Conservation (phyloP, 2,888 invertebrate species). For the Acleris laterana region DNA sequence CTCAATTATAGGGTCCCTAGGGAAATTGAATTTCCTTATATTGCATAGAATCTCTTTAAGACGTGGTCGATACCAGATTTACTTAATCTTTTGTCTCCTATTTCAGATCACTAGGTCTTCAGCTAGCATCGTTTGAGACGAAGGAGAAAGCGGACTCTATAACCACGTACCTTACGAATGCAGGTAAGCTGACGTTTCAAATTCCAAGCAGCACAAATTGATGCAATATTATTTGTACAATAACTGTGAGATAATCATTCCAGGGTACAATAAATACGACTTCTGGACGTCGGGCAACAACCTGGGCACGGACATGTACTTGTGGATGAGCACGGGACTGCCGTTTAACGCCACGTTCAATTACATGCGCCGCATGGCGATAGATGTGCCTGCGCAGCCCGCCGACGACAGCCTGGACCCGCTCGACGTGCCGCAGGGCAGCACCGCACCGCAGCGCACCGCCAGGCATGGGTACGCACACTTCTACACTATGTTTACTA, state of each 20-base stretch:
- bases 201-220: no score
- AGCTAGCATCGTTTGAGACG: slow-evolving; percentile 93
- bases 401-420: slow-evolving; percentile 85
- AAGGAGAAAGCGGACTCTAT: slow-evolving; percentile 94
- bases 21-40: slow-evolving; percentile 30
- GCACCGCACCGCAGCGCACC: slow-evolving; percentile 91
- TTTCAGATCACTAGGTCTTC: slow-evolving; percentile 90
- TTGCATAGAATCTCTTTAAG: neutral
- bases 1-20: slow-evolving; percentile 30
- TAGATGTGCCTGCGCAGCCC: slow-evolving; percentile 82
- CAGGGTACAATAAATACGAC: slow-evolving; percentile 91
- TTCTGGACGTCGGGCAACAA: slow-evolving; percentile 96
- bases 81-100: slow-evolving; percentile 34
- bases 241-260: slow-evolving; percentile 38
- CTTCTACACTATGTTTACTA: slow-evolving; percentile 7
- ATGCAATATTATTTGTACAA: no score
- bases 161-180: slow-evolving; percentile 92
- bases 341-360: slow-evolving; percentile 95
- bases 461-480: slow-evolving; percentile 88
- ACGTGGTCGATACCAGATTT: neutral
- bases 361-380: slow-evolving; percentile 86
- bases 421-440: slow-evolving; percentile 87
- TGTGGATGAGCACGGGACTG: slow-evolving; percentile 95
- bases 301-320: slow-evolving; percentile 93
- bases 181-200: slow-evolving; percentile 77